These are phyloP conservation scores for Lithodes maja DNA, from an alignment of 2,888 invertebrate genomes.

Conservation along the genomic window DNA sequence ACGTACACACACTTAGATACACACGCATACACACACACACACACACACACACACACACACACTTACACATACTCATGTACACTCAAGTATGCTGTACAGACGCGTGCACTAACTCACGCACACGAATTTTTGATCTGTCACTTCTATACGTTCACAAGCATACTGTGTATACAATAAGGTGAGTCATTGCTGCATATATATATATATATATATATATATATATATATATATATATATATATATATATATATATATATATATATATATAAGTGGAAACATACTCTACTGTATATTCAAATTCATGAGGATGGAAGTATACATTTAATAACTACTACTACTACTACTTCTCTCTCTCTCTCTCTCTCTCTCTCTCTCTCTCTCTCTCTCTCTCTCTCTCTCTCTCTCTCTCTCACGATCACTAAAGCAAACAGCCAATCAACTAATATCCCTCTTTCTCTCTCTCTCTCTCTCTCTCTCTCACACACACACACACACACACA, in stretches of 20 bases:
- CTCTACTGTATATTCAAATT: no score
- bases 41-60: background rate
- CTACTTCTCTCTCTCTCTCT: background rate
- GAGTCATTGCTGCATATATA: no score
- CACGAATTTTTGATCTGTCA: no score
- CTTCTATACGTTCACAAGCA: no score
- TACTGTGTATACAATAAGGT: no score
- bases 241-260: no score
- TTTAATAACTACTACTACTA: no score
- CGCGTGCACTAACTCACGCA: no score
- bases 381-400: constrained; percentile 2
- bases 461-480: background rate
- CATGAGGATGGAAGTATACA: no score
- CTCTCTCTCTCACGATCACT: background rate
- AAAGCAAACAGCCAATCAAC: background rate
- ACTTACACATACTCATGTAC: background rate
- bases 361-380: constrained; percentile 9
- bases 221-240: no score
- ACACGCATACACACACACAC: background rate
- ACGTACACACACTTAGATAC: background rate
- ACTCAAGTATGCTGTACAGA: background rate
- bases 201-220: no score
- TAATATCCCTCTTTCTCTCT: background rate
- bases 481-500: constrained; percentile 12
- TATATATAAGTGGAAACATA: no score